These are phyloP conservation scores for Spinibarbus caldwelli DNA, from an alignment of 2,797 vertebrate genomes.

Conservation along the genomic window DNA sequence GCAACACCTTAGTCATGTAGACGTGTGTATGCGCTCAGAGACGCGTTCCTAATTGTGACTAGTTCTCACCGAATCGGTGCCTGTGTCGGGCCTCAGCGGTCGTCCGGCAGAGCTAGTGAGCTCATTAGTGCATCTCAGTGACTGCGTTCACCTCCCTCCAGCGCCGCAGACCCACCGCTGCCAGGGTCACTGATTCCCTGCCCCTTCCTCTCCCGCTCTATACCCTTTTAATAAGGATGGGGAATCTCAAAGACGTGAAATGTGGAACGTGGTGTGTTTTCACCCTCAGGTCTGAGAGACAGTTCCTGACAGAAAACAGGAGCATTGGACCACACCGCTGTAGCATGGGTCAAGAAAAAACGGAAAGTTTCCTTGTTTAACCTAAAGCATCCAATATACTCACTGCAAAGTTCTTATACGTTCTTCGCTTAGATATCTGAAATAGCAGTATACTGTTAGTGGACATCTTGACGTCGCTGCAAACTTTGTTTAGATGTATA, in stretches of 20 bases:
- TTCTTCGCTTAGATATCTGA: background rate
- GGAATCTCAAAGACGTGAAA: conserved; percentile 18
- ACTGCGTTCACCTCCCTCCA: conserved; percentile 26
- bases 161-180: conserved; percentile 1
- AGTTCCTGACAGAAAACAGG: background rate
- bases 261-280: conserved; percentile 16
- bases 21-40: too few relatives aligned
- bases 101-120: background rate
- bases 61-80: background rate
- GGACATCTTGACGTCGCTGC: background rate
- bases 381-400: background rate
- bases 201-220: background rate
- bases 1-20: background rate
- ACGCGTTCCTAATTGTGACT: background rate
- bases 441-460: background rate
- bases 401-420: background rate
- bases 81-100: background rate
- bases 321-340: background rate
- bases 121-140: conserved; percentile 36
- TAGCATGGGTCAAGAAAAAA: background rate
- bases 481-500: background rate
- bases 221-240: conserved; percentile 47
- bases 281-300: conserved; percentile 18
- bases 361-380: background rate
- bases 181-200: conserved; percentile 31